Evolutionary conservation across 2,888 invertebrate genomes (phyloP), one percentile per base, ranked within the genome.

Genomic region (Eupithecia subumbrata): DNA sequence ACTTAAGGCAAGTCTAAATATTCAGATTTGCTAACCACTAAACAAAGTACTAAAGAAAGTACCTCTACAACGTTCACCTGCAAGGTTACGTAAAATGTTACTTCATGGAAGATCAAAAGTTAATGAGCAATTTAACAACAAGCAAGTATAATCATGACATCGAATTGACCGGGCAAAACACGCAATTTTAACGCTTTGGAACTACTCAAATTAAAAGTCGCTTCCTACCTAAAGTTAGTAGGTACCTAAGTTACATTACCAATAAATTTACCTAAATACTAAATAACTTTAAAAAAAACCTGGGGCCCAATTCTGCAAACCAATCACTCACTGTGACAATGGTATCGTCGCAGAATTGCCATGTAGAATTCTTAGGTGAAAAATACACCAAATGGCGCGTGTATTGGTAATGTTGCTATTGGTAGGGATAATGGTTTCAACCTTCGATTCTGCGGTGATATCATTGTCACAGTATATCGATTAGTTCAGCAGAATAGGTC

Each of bases 41-140:
- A n/a, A n/a, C n/a, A n/a, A n/a, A n/a, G n/a, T n/a, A n/a, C n/a
- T n/a, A n/a, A n/a, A n/a, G n/a, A 60, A 25, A 60, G 22, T 56
- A 11, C 8, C 2, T 63, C 18, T 30, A 45, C 22, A 4, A 40
- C 68, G 68, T 43, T 68, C 8, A 43, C 56, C 18, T 70, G 45
- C 69, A 45, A 68, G 68, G 68, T 68, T 68, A 67, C 66, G 30
- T 67, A 22, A n/a, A 67, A 67, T 40, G 37, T 68, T 43, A 40
- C 68, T 68, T 68, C 68, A 48, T 72, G 30, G 64, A 63, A 66
- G 64, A 63, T 64, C 60, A 71, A 71, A 43, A 63, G 74, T 71
- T 74, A 72, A 76, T 72, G 45, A 56, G 64, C 48, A 74, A 68
- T 68, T 68, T 71, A 74, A 43, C 64, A 45, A 67, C 66, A 67